Base-by-base conservation (phyloP, 2,113 vertebrate species). In the Sebastes schlegelii region DNA sequence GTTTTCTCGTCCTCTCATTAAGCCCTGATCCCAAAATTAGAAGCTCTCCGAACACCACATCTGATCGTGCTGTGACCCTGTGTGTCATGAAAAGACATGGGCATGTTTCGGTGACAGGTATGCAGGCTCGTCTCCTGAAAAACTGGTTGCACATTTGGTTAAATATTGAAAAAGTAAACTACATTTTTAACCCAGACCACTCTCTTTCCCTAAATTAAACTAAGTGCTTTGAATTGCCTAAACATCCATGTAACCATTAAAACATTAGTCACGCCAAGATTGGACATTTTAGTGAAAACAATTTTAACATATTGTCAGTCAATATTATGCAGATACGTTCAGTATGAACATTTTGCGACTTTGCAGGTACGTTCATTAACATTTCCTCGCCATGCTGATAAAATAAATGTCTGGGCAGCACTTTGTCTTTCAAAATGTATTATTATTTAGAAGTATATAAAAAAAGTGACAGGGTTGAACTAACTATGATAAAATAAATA, bases 1-100 rank as follows among this genome's bases (percentile, higher is more conserved):
- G 82, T 87, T 90, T 88, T 86, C 85, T 83, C 58, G 26, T 94
- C 86, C 88, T 95, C 88, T 92, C 92, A 95, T 95, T 96, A 96
- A 83, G 66, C 63, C 69, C 74, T 86, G 80, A 91, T 80, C 70
- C 68, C 11, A 71, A 93, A 94, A 93, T 92, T 87, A 90, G 88
- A 62, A 34, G 48, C 70, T 26, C 52, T 82, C 82, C 89, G 74
- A 83, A 86, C 43, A 83, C 74, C 72, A 43, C 54, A 64, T 75
- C 70, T 94, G 91, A 96, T 95, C 92, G 80, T 12, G 57, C 76
- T 26, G 63, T 84, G 82, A 89, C 81, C 77, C 87, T 14, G 2
- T 4, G 82, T 26, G 81, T 68, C 45, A 66, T 88, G 92, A 34
- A 75, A 77, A 74, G 46, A 64, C 45, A 42, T 5, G 17, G n/a